Evolutionary conservation across 1,140 invertebrate species (phyloP).

Genomic region (Cydia fagiglandana): DNA sequence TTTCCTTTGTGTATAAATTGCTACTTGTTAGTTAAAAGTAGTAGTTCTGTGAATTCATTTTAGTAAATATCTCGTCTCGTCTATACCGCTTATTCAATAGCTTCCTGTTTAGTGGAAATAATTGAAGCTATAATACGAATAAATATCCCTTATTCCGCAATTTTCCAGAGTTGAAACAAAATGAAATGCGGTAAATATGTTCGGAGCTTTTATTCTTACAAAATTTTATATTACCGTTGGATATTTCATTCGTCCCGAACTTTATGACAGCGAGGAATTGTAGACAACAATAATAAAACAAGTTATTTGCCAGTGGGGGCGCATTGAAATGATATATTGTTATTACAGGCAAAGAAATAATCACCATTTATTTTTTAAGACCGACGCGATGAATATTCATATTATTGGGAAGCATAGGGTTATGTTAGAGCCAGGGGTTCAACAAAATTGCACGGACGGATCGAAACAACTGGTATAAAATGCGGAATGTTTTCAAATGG

Average conservation of each 20-base stretch:
- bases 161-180: conserved; percentile 15
- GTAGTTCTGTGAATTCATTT: not conserved
- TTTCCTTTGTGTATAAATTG: not conserved
- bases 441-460: too few species aligned
- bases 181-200: conserved; percentile 21
- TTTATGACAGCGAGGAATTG: conserved; percentile 27
- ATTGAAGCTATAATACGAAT: not conserved
- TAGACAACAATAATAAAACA: conserved; percentile 32
- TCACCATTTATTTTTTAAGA: conserved; percentile 31
- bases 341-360: conserved; percentile 29
- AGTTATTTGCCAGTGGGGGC: conserved; percentile 27
- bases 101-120: not conserved
- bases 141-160: not conserved
- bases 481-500: too few species aligned
- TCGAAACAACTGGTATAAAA: too few species aligned
- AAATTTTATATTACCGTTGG: conserved; percentile 27
- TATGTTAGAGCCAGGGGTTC: too few species aligned
- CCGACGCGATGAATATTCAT: not conserved
- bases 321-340: conserved; percentile 29
- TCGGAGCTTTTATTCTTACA: conserved; percentile 27
- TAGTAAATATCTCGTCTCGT: not conserved
- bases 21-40: not conserved
- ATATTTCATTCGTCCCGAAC: conserved; percentile 24
- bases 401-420: not conserved
- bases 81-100: not conserved